Evolutionary conservation across 2,888 invertebrate species (phyloP).

Genomic region (Athetis lepigone): DNA sequence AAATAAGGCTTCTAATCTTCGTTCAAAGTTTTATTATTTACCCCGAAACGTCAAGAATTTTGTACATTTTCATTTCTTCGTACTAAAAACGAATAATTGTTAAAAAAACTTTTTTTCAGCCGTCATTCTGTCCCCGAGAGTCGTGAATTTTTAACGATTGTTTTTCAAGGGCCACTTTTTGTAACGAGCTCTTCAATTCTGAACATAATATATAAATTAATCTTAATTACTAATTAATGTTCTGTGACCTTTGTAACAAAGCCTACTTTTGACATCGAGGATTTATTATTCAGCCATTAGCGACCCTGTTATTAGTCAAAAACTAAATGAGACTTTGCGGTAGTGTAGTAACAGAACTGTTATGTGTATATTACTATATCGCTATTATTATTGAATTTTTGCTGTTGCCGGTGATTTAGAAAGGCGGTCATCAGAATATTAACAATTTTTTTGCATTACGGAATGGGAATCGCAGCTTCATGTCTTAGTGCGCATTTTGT

Average conservation of each 20-base stretch:
- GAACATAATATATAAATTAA: constrained; percentile 28
- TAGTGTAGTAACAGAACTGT: too few species aligned
- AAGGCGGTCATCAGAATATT: too few species aligned
- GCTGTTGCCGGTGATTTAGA: too few species aligned
- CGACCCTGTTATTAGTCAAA: neutral
- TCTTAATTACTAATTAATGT: constrained; percentile 40
- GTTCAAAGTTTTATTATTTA: neutral
- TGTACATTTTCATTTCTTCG: neutral
- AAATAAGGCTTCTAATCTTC: neutral
- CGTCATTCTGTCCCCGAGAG: constrained; percentile 29
- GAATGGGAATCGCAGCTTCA: too few species aligned
- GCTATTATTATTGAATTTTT: too few species aligned
- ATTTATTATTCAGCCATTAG: constrained; percentile 12
- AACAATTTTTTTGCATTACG: too few species aligned
- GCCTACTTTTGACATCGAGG: constrained; percentile 13
- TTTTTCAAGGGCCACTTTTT: constrained; percentile 47
- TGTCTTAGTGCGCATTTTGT: too few species aligned
- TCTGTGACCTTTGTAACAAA: constrained; percentile 23
- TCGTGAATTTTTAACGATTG: constrained; percentile 52
- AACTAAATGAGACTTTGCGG: neutral
- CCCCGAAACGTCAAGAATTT: constrained; percentile 1
- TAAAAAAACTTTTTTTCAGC: constrained; percentile 29
- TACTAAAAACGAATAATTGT: constrained; percentile 23
- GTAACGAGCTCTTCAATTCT: constrained; percentile 45
- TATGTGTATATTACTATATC: too few species aligned